These are phyloP conservation scores for Trididemnum miniatum DNA, from an alignment of 23 tunicate genomes.

Conservation along the genomic window DNA sequence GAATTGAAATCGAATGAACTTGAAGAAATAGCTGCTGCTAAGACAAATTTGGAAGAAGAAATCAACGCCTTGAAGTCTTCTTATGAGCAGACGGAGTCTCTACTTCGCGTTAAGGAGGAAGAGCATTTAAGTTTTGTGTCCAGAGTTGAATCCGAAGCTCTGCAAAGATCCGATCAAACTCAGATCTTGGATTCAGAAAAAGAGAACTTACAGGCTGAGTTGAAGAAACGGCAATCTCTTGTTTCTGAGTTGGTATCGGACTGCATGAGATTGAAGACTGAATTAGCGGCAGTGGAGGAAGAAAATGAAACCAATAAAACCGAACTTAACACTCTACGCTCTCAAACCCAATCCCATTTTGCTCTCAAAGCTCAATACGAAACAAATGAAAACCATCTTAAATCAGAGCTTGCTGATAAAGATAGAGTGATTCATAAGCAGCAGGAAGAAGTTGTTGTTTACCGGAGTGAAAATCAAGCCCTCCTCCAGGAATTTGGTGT, in stretches of 20 bases:
- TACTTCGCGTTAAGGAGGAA: background rate
- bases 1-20: background rate
- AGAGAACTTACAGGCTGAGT: slow-evolving; percentile 36
- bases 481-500: slow-evolving; percentile 60
- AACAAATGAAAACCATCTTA: slow-evolving; percentile 81
- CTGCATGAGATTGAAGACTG: slow-evolving; percentile 60
- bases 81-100: background rate
- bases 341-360: slow-evolving; percentile 51
- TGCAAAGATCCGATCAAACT: slow-evolving; percentile 8
- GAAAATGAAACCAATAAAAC: slow-evolving; percentile 22
- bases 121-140: background rate
- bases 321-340: slow-evolving; percentile 12
- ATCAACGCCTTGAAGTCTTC: background rate
- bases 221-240: slow-evolving; percentile 55
- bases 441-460: slow-evolving; percentile 52
- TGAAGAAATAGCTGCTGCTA: background rate
- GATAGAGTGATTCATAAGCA: slow-evolving; percentile 69
- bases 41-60: background rate
- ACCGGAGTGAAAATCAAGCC: slow-evolving; percentile 24
- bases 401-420: slow-evolving; percentile 84
- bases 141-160: slow-evolving; percentile 17
- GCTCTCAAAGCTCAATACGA: slow-evolving; percentile 80
- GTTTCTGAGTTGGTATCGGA: slow-evolving; percentile 80
- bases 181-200: slow-evolving; percentile 8
- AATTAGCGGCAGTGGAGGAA: background rate